Conservation (phyloP, 30 jellyfish, hydroid and myxozoan genomes). For the Turritopsis dohrnii region DNA sequence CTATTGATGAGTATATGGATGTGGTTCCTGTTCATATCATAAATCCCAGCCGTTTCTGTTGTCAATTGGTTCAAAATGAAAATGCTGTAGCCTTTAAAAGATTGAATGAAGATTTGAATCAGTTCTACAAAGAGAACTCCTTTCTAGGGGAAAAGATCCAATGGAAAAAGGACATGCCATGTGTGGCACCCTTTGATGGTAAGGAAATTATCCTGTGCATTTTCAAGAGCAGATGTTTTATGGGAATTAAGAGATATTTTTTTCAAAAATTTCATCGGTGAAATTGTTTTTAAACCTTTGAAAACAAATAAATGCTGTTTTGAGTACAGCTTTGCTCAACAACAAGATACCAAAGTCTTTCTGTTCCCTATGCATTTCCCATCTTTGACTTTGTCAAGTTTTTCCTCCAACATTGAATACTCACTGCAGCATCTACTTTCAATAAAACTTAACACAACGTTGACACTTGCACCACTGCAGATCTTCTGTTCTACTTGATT, state of each 20-base stretch:
- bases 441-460: background rate
- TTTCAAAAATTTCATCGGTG: no score
- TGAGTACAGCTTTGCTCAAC: no score
- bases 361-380: no score
- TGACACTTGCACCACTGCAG: no score
- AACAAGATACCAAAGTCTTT: no score
- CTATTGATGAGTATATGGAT: constrained; percentile 43
- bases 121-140: constrained; percentile 29
- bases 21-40: constrained; percentile 64
- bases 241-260: no score
- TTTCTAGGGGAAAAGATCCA: constrained; percentile 14
- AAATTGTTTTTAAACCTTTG: no score
- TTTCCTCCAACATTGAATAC: no score
- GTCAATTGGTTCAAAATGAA: constrained; percentile 71
- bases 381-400: constrained; percentile 60
- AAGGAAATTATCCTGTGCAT: background rate
- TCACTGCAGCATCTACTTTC: background rate
- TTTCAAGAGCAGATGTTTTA: no score
- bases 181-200: constrained; percentile 79
- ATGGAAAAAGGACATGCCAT: constrained; percentile 71
- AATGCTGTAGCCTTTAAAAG: constrained; percentile 54
- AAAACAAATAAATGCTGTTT: no score
- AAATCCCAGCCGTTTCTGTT: constrained; percentile 57
- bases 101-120: constrained; percentile 67
- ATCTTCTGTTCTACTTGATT: background rate